Conservation (phyloP, 35 echinoderm and acorn worm genomes). For the Diadema setosum region DNA sequence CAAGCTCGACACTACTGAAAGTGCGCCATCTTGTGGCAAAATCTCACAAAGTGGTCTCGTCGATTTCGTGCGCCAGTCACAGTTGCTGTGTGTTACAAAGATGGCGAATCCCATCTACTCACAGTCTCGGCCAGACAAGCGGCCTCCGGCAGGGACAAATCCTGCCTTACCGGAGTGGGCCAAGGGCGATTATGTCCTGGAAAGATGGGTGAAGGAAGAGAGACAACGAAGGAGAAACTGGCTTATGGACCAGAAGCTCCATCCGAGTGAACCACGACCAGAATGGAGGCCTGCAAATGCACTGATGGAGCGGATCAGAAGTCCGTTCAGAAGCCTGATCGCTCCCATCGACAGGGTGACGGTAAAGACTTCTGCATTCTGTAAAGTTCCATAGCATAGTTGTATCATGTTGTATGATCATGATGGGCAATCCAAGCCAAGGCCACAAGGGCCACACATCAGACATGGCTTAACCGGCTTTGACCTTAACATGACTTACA, state of each 20-base stretch:
- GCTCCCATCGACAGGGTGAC: conserved; percentile 53
- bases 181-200: conserved; percentile 83
- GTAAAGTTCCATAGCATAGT: no score
- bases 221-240: conserved; percentile 73
- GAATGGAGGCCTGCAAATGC: background rate
- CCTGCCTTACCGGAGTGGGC: conserved; percentile 75
- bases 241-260: conserved; percentile 77
- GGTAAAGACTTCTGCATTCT: no score
- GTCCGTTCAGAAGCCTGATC: conserved; percentile 38
- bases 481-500: no score
- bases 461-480: no score
- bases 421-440: no score
- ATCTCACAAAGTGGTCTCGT: no score
- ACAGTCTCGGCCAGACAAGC: conserved; percentile 49
- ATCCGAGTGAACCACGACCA: conserved; percentile 55
- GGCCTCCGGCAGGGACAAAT: conserved; percentile 78
- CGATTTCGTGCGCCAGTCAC: background rate
- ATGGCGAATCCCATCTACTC: conserved; percentile 59
- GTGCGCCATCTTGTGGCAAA: background rate
- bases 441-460: no score
- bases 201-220: conserved; percentile 88
- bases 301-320: conserved; percentile 29
- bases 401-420: no score
- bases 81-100: background rate
- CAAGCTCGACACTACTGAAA: no score